Percentiles rank a stretch among this genome's conserved stretches.
phyloP scores from a whole-genome alignment of 2,797 vertebrate genomes.

The Artibeus lituratus region DNA sequence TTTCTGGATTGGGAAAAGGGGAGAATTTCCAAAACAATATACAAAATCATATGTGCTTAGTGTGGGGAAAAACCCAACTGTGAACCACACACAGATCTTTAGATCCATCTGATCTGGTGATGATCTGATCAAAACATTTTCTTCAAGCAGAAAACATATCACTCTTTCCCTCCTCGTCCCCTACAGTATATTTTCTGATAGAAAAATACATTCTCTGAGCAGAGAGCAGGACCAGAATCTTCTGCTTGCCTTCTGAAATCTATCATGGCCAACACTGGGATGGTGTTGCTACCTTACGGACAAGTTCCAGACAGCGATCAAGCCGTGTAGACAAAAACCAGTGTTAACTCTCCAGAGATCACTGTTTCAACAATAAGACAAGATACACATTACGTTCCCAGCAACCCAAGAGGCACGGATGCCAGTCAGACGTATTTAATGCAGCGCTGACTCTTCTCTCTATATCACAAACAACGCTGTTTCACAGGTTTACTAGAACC shows the following conservation, averaged over 20 bases:
- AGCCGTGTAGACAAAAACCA: not conserved
- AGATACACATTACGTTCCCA: not conserved
- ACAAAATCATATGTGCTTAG: not conserved
- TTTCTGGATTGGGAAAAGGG: not conserved
- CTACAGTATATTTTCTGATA: not conserved
- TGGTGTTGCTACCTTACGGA: not conserved
- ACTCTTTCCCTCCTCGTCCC: not conserved
- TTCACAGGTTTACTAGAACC: not conserved
- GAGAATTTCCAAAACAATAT: not conserved
- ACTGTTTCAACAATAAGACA: not conserved
- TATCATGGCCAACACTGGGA: not conserved
- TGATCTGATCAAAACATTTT: not conserved
- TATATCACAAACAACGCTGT: not conserved
- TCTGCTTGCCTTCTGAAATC: not conserved
- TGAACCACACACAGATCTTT: not conserved
- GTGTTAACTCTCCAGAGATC: not conserved
- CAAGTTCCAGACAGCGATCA: not conserved
- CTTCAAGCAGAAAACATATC: not conserved
- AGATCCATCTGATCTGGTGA: not conserved
- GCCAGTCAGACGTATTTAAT: not conserved
- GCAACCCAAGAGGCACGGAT: not conserved
- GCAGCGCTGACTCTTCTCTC: not conserved
- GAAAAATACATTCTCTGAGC: not conserved
- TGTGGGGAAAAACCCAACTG: not conserved
- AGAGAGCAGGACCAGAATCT: not conserved